These are phyloP conservation scores for Neodiprion lecontei DNA, from an alignment of 1,140 invertebrate genomes.

Conservation along the genomic window DNA sequence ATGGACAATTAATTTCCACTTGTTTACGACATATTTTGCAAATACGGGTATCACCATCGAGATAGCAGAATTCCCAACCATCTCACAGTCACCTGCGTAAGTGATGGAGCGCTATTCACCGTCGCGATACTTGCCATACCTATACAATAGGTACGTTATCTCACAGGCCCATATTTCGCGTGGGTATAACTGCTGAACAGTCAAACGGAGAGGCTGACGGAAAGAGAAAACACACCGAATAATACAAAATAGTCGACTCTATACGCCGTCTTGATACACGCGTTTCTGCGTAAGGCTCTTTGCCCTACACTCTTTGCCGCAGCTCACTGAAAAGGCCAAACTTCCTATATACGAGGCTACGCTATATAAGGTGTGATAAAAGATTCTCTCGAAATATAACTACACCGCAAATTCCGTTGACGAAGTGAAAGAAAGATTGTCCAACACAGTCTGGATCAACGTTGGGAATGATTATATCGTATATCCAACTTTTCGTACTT, in stretches of 20 bases:
- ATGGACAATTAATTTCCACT: conserved; percentile 2
- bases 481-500: too few relatives aligned
- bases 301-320: neutral
- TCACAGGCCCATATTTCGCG: neutral
- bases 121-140: neutral
- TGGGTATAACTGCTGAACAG: neutral
- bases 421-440: too few relatives aligned
- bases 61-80: neutral
- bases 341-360: neutral
- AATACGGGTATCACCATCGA: neutral
- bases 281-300: too few relatives aligned
- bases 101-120: neutral
- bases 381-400: too few relatives aligned
- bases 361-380: neutral
- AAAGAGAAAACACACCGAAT: too few relatives aligned
- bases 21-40: conserved; percentile 2
- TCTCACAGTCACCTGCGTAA: neutral
- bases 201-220: neutral
- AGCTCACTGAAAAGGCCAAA: neutral
- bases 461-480: too few relatives aligned
- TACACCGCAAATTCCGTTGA: too few relatives aligned
- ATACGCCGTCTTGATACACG: too few relatives aligned
- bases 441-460: too few relatives aligned
- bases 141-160: neutral
- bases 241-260: too few relatives aligned